Evolutionary conservation across 2,888 invertebrate genomes (phyloP), one percentile per base, ranked within the genome.

Genomic region (Metopia argyrocephala): DNA sequence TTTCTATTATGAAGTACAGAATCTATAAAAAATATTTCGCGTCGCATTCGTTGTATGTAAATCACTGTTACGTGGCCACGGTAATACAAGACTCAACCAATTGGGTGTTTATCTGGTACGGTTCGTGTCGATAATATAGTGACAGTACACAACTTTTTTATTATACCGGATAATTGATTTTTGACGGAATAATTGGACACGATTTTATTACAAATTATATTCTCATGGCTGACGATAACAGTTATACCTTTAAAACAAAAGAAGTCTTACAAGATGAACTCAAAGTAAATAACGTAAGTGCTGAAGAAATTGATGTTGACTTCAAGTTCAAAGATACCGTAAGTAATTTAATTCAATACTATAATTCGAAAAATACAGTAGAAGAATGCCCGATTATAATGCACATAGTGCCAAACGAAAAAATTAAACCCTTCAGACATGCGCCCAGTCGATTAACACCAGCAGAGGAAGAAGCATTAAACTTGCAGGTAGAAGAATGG

Each of bases 21-120:
- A 28, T 68, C 21, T 69, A 46, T 48, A 61, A 62, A 59, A 68
- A 66, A 25, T 1, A 66, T 50, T 52, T 66, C 28, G 15, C 28
- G 3, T 12, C 15, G 2, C 45, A 23, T 6, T 38, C 38, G 38
- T 38, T 31, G 9, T 6, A 57, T 57, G 31, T 28, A 57, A 31
- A 28, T 31, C 31, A 57, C 6, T 57, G 57, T 31, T 57, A 27
- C 54, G 54, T 56, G 54, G 54, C 48, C 46, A 23, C 25, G 28
- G 61, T 61, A 59, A 25, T 84, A 85, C 45, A 79, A 3, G 85
- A 86, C 56, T 84, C 27, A 57, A 57, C 57, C 31, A 27, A 75
- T 78, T 66, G 81, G 2, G 68, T 70, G 46, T 38, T 84, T 61
- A 83, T 83, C 57, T 52, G 57, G 57, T 20, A 57, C 28, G 57